Evolutionary conservation across 2,797 vertebrate genomes (phyloP).

Genomic region (Hozukius guyotensis): DNA sequence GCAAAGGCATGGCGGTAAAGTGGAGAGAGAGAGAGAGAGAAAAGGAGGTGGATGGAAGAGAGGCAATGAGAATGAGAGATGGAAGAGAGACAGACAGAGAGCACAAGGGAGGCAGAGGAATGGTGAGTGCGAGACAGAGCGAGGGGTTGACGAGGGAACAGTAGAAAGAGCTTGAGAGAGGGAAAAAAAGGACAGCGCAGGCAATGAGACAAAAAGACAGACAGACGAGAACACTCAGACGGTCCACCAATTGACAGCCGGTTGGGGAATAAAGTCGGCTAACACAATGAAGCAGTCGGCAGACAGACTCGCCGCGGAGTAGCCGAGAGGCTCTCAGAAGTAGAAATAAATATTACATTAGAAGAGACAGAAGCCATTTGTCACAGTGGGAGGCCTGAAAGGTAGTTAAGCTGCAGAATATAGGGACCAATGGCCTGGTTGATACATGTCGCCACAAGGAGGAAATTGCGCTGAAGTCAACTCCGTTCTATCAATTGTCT

Average conservation of each 20-base stretch:
- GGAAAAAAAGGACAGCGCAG: conserved; percentile 16
- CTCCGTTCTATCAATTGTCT: conserved; percentile 86
- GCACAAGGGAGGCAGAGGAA: conserved; percentile 41
- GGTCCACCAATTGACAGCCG: conserved; percentile 69
- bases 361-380: conserved; percentile 90
- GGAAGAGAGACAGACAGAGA: conserved; percentile 26
- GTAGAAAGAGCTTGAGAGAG: conserved; percentile 29
- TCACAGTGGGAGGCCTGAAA: conserved; percentile 81
- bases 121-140: conserved; percentile 47
- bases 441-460: conserved; percentile 81
- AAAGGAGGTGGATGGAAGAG: conserved; percentile 11
- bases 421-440: conserved; percentile 59
- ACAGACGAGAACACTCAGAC: conserved; percentile 74
- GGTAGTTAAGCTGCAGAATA: conserved; percentile 84
- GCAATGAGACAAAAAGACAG: conserved; percentile 77
- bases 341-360: conserved; percentile 85
- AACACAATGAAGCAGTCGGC: conserved; percentile 78
- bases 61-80: conserved; percentile 26
- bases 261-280: conserved; percentile 77
- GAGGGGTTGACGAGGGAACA: conserved; percentile 55
- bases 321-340: conserved; percentile 75
- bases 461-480: conserved; percentile 88
- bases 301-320: conserved; percentile 65
- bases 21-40: conserved; percentile 27
- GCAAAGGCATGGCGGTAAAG: conserved; percentile 71